phyloP scores from a whole-genome alignment of 64 coral and sea anemone species.

The Porites australiensis region DNA sequence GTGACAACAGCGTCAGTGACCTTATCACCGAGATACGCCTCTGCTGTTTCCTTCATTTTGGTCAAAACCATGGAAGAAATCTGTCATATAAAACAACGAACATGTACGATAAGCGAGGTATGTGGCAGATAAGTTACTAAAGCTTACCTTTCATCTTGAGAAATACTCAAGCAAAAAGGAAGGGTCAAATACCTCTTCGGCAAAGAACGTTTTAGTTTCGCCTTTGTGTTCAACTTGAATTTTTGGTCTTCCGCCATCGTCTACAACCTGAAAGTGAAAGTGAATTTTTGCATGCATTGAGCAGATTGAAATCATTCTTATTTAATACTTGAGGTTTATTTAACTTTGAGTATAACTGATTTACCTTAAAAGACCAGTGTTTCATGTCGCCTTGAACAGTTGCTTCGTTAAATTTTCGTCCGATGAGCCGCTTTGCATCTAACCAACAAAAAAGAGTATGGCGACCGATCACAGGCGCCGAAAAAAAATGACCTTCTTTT shows the following conservation, averaged over 20 bases:
- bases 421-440: conserved; percentile 91
- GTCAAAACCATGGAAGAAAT: conserved; percentile 65
- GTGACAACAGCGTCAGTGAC: conserved; percentile 53
- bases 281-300: background rate
- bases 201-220: conserved; percentile 77
- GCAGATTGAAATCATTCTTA: background rate
- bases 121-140: background rate
- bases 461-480: too few species aligned
- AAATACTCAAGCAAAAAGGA: background rate
- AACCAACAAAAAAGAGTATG: background rate
- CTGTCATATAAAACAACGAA: background rate
- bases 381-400: conserved; percentile 72
- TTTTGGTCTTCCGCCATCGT: conserved; percentile 69
- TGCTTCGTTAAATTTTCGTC: conserved; percentile 70
- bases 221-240: conserved; percentile 71
- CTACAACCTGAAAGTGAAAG: conserved; percentile 45
- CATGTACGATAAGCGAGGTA: too few species aligned
- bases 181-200: conserved; percentile 73
- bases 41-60: conserved; percentile 65
- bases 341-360: background rate
- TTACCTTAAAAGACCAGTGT: conserved; percentile 86
- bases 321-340: background rate
- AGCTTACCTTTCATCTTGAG: too few species aligned
- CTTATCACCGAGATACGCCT: conserved; percentile 52
- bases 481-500: too few species aligned